Conservation (phyloP, 1,140 invertebrate species). For the Leptopilina clavipes region DNA sequence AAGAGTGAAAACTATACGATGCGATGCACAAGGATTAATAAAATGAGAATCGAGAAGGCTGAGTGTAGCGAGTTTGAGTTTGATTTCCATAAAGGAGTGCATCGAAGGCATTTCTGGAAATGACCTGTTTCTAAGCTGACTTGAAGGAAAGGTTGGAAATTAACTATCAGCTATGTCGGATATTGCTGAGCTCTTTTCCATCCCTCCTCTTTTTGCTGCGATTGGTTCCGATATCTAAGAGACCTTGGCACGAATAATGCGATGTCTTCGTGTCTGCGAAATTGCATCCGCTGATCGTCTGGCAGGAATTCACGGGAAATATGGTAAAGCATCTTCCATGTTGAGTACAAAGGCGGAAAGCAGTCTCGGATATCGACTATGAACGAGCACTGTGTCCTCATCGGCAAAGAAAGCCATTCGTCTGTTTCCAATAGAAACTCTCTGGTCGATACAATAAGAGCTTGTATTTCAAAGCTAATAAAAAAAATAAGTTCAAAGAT, state of each 20-base stretch:
- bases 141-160: slow-evolving; percentile 40
- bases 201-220: not conserved
- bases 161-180: slow-evolving; percentile 45
- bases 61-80: not conserved
- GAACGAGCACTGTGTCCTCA: slow-evolving; percentile 3
- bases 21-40: too few species aligned
- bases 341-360: slow-evolving; percentile 29
- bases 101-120: not conserved
- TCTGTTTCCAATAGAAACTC: slow-evolving; percentile 13
- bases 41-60: not conserved
- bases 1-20: too few species aligned
- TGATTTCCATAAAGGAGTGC: not conserved
- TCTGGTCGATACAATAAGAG: not conserved
- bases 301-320: slow-evolving; percentile 24
- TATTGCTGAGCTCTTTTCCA: slow-evolving; percentile 39
- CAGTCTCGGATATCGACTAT: slow-evolving; percentile 32
- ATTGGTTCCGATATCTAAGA: slow-evolving; percentile 24
- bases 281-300: slow-evolving; percentile 26
- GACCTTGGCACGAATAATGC: slow-evolving; percentile 32
- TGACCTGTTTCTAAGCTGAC: slow-evolving; percentile 14
- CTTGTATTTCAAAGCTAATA: not conserved
- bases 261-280: slow-evolving; percentile 26
- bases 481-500: not conserved
- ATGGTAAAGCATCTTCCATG: slow-evolving; percentile 15
- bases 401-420: slow-evolving; percentile 13